Evolutionary conservation across 2,888 invertebrate genomes (phyloP).

Genomic region (Eledona agricola): DNA sequence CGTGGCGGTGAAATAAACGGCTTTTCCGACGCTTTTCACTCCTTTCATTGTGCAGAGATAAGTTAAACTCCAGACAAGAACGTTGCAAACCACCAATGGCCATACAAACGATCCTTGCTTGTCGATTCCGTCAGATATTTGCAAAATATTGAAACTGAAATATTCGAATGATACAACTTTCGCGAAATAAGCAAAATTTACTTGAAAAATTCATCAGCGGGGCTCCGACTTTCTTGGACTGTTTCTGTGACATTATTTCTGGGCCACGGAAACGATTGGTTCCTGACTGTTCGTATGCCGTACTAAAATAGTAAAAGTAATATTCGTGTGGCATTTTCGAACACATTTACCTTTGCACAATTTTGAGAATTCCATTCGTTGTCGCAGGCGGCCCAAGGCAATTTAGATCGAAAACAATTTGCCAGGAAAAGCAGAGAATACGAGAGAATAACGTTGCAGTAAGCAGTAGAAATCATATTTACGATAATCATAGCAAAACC

Average conservation of each 20-base stretch:
- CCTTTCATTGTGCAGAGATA: constrained; percentile 88
- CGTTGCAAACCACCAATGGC: constrained; percentile 79
- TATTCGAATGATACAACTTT: constrained; percentile 20
- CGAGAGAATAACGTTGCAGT: constrained; percentile 86
- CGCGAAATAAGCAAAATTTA: constrained; percentile 62
- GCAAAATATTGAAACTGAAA: constrained; percentile 79
- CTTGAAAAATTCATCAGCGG: constrained; percentile 87
- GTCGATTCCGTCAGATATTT: constrained; percentile 77
- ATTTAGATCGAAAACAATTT: constrained; percentile 70
- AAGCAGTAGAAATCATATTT: constrained; percentile 81
- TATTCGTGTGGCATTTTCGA: neutral
- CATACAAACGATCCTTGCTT: constrained; percentile 81
- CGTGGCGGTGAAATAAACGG: constrained; percentile 88
- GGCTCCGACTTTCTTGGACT: constrained; percentile 62
- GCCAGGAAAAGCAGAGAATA: constrained; percentile 85
- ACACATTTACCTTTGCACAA: constrained; percentile 71
- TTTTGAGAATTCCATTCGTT: constrained; percentile 84
- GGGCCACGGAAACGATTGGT: constrained; percentile 47
- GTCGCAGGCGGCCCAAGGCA: constrained; percentile 82
- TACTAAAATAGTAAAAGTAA: neutral
- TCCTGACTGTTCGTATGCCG: constrained; percentile 28
- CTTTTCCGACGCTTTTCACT: constrained; percentile 87
- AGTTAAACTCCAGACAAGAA: constrained; percentile 81
- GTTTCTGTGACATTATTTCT: constrained; percentile 55
- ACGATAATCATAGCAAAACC: constrained; percentile 85